Evolutionary conservation across 2,113 vertebrate species (phyloP), one percentile per base, ranked within the genome.

Genomic region (Micromys minutus): DNA sequence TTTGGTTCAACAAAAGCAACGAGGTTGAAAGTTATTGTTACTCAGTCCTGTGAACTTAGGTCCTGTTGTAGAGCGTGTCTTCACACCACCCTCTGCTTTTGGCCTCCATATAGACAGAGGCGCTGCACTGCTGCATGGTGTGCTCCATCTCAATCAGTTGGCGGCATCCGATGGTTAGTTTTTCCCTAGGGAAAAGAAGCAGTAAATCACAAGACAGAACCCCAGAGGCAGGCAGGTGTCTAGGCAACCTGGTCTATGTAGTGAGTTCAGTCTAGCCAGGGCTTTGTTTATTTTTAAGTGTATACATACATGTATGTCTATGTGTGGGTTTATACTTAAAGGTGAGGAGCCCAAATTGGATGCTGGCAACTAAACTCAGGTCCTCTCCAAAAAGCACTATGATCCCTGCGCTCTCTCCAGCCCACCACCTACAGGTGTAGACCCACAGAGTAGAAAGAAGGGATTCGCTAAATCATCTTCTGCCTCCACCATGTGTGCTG

Each of bases 141-240:
- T 89, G 93, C 5, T 98, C 98, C 89, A 99, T 98, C 89, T 99
- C 98, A 42, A 98, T 97, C 95, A 99, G 97, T 79, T 99, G 99
- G 90, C 85, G 97, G 52, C 98, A 98, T 24, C 99, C 99, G 0
- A 99, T 93, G 8, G 97, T 94, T 89, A 99, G 97, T 97, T 98
- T 99, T 94, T 99, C 98, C 98, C 99, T 99, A n/a, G 34, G 61
- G 72, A 97, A 55, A 98, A 92, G 90, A 91, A 91, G 89, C 0
- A 55, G 0, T 95, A 47, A 88, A 42, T 93, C 5, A 31, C 31
- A 59, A 57, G 42, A 50, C 8, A 85, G 42, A 42, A 67, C 34
- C 19, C 31, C 26, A 36, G 42, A 63, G 59, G 39, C 24, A 59
- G 17, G 61, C 39, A 65, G 39, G 59, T 36, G 47, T 34, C 61